phyloP scores from a whole-genome alignment of 2,113 vertebrate species.

The Chloropsis hardwickii region DNA sequence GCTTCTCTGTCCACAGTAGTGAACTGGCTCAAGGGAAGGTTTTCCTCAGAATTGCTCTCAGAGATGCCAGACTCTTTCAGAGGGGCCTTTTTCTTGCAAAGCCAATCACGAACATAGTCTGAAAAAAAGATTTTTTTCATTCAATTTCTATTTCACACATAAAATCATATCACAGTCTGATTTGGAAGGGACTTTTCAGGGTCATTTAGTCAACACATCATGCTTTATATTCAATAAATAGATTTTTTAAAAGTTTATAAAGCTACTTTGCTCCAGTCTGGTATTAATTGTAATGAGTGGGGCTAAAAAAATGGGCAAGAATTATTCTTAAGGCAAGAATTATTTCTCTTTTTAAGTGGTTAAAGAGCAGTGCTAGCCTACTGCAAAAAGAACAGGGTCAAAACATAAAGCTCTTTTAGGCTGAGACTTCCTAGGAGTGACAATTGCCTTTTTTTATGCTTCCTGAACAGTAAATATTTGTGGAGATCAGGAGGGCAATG shows the following conservation, averaged over 20 bases:
- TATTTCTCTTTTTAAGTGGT: background rate
- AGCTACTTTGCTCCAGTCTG: background rate
- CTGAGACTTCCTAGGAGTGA: background rate
- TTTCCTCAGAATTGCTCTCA: conserved; percentile 71
- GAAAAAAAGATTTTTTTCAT: background rate
- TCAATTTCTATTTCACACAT: background rate
- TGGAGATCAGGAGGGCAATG: background rate
- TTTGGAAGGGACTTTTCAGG: background rate
- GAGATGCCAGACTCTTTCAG: conserved; percentile 46
- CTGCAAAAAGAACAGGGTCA: background rate
- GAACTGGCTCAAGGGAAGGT: conserved; percentile 70
- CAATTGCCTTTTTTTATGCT: background rate
- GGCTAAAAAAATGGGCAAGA: background rate
- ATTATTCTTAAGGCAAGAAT: background rate
- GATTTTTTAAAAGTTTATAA: background rate
- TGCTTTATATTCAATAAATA: background rate
- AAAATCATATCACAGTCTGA: background rate
- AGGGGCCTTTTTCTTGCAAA: conserved; percentile 70
- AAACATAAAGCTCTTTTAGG: background rate
- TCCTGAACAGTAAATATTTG: background rate
- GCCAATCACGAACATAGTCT: conserved; percentile 67
- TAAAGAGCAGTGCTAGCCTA: background rate
- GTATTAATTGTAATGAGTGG: background rate
- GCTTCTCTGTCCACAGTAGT: conserved; percentile 87
- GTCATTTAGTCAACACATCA: background rate